A percentile compares a stretch with the other conserved stretches of the same genome.
Conservation (phyloP, 2,113 vertebrate species). For the Sylvicapra grimmia region DNA sequence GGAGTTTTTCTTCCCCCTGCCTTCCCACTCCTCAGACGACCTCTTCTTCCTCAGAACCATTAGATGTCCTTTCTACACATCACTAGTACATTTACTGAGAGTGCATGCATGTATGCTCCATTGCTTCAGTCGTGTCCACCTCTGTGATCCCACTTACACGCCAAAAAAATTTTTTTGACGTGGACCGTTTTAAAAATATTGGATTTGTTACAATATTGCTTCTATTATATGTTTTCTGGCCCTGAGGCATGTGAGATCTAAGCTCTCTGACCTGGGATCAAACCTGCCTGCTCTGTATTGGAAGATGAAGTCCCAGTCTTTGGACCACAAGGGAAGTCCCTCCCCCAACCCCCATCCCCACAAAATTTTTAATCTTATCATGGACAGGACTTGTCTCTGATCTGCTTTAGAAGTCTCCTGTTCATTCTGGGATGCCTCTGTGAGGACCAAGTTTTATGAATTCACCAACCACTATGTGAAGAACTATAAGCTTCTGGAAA, state of each 20-base stretch:
- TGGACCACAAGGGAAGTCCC: neutral
- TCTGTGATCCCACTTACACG: rapidly evolving
- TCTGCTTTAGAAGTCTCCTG: neutral
- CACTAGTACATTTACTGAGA: neutral
- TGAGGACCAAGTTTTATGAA: neutral
- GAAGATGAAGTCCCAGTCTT: neutral
- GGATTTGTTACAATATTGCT: neutral
- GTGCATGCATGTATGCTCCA: neutral
- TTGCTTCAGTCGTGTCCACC: neutral
- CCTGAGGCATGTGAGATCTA: neutral
- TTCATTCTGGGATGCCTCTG: neutral
- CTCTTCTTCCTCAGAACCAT: neutral
- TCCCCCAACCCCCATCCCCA: neutral
- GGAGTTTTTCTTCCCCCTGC: neutral
- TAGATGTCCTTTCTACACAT: neutral
- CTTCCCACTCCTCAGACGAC: neutral
- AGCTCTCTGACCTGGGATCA: neutral
- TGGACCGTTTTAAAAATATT: neutral
- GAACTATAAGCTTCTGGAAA: neutral
- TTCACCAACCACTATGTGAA: neutral
- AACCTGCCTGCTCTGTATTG: neutral
- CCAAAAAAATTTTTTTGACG: neutral
- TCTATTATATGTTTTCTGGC: neutral
- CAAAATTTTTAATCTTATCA: neutral
- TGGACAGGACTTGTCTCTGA: neutral